Conservation (phyloP, 92 coral and sea anemone genomes). For the Zoanthus solanderi region DNA sequence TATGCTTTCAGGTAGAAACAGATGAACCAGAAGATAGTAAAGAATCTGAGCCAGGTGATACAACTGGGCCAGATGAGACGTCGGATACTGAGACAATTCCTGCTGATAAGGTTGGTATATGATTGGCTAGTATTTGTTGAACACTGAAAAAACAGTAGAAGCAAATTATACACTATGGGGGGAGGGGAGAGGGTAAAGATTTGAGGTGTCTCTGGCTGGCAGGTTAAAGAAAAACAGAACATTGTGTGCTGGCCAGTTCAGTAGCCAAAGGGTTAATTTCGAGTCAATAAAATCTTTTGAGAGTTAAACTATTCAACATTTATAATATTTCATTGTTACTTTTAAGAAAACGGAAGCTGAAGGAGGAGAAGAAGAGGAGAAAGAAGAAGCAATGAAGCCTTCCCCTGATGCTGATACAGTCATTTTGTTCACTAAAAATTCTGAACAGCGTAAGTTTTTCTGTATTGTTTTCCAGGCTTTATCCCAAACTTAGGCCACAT, state of each 20-base stretch:
- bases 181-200: too few relatives aligned
- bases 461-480: neutral
- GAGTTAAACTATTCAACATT: too few relatives aligned
- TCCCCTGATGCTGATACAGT: slow-evolving; percentile 98
- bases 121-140: neutral
- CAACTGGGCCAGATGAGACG: slow-evolving; percentile 28
- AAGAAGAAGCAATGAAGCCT: slow-evolving; percentile 83
- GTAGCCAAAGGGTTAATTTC: too few relatives aligned
- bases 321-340: neutral
- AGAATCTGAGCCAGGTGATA: slow-evolving; percentile 43
- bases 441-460: slow-evolving; percentile 77
- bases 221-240: too few relatives aligned
- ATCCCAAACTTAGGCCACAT: too few relatives aligned
- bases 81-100: slow-evolving; percentile 26
- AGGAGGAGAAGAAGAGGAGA: slow-evolving; percentile 83
- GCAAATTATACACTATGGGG: too few relatives aligned
- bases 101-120: slow-evolving; percentile 18
- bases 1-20: slow-evolving; percentile 64
- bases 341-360: slow-evolving; percentile 86
- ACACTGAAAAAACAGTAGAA: too few relatives aligned
- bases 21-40: slow-evolving; percentile 51
- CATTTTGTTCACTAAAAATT: slow-evolving; percentile 86
- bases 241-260: too few relatives aligned
- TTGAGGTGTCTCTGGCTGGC: too few relatives aligned
- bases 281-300: too few relatives aligned